Conservation (phyloP, 1,140 invertebrate species). For the Papilio xuthus region DNA sequence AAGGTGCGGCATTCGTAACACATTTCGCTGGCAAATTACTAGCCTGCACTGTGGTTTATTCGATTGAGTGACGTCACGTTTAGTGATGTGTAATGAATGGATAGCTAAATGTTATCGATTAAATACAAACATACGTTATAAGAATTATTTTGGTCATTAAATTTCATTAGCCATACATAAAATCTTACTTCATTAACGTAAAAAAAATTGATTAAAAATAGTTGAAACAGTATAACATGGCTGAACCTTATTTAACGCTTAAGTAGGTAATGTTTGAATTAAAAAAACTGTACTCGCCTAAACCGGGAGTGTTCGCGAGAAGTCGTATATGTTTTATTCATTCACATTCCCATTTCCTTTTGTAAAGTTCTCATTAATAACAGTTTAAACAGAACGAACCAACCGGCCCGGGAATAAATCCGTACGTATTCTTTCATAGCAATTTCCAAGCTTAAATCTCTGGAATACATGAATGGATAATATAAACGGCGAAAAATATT, state of each 20-base stretch:
- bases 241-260: neutral
- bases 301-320: constrained; percentile 7
- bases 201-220: too few species aligned
- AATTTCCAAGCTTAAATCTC: constrained; percentile 38
- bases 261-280: constrained; percentile 6
- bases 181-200: too few species aligned
- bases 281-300: constrained; percentile 28
- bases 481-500: constrained; percentile 35
- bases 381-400: constrained; percentile 37
- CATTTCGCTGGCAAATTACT: constrained; percentile 27
- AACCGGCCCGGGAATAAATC: constrained; percentile 32
- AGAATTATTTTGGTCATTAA: too few species aligned
- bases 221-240: neutral
- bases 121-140: too few species aligned
- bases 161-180: too few species aligned
- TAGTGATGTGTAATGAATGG: neutral
- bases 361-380: constrained; percentile 39
- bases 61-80: constrained; percentile 22
- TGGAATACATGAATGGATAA: constrained; percentile 38
- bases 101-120: neutral
- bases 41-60: neutral
- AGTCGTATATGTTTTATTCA: constrained; percentile 37
- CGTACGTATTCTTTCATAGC: constrained; percentile 37
- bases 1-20: constrained; percentile 22
- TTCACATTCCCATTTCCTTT: constrained; percentile 37